Evolutionary conservation across 2,113 vertebrate species (phyloP), one percentile per base, ranked within the genome.

Genomic region (Elachura formosa): DNA sequence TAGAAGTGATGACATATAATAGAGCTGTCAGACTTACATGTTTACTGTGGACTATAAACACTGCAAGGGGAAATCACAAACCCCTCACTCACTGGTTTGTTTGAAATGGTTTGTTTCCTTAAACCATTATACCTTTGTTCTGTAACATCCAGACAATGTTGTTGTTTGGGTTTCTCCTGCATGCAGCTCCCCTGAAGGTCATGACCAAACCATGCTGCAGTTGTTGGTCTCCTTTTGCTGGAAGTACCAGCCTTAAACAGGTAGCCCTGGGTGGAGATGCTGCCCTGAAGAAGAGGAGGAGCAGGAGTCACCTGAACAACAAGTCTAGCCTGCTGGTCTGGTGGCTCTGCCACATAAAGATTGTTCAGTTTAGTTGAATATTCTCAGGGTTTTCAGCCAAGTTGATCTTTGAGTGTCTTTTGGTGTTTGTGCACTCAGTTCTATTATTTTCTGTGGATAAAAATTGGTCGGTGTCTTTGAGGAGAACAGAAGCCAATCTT

Each of bases 71-170:
- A 91, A 82, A 76, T 52, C 31, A 38, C 28, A 55, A 56, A 68
- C 28, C 10, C 10, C 0, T 1, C 12, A 54, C 29, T 8, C 16
- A 24, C 38, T 43, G 40, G n/a, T n/a, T n/a, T n/a, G n/a, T n/a
- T n/a, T n/a, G n/a, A n/a, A n/a, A n/a, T 23, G 29, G 4, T n/a
- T 46, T 45, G 68, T 81, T 55, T 3, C 25, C 51, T 69, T 54
- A 49, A 62, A 77, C 58, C 64, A 24, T 62, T 28, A 38, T 12
- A 8, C 20, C 23, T 36, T 23, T 62, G 40, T 45, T 26, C 66
- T 72, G 29, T 48, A 64, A 52, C 26, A 82, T 29, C 22, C 3
- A 0, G 19, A n/a, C 34, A 28, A 11, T 1, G 0, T 5, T 74
- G 31, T 10, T 67, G 18, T 63, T 74, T n/a, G 11, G 24, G 1